phyloP scores from a whole-genome alignment of 2,113 vertebrate species.

The Pelvicachromis taeniatus region DNA sequence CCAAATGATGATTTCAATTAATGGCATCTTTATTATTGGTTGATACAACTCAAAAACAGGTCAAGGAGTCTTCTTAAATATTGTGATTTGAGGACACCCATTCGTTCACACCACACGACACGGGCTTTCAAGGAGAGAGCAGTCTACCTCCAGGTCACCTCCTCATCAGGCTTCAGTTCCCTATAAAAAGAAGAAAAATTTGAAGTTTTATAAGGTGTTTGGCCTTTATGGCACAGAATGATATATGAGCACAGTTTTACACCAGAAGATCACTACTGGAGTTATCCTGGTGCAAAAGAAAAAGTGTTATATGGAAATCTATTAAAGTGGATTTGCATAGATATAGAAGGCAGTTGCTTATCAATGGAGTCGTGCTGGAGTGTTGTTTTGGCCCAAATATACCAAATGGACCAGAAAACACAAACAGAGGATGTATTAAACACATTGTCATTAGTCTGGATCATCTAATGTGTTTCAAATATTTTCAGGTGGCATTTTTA shows the following conservation, averaged over 20 bases:
- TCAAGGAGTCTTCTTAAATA: slow-evolving; percentile 30
- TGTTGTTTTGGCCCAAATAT: not conserved
- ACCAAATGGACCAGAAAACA: not conserved
- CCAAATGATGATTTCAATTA: not conserved
- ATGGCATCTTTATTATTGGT: slow-evolving; percentile 57
- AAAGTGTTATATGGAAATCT: not conserved
- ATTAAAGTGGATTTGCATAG: not conserved
- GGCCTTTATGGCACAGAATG: not conserved
- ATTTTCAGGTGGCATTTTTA: not conserved
- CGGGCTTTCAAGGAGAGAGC: not conserved
- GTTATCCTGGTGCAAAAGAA: not conserved
- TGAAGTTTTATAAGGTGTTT: not conserved
- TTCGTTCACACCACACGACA: slow-evolving; percentile 19
- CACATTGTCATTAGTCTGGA: not conserved
- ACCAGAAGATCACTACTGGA: not conserved
- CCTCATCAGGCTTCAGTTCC: slow-evolving; percentile 87
- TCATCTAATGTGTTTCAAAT: not conserved
- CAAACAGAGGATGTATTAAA: not conserved
- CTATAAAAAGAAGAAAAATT: slow-evolving; percentile 59
- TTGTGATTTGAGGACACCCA: slow-evolving; percentile 10
- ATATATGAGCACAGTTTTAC: not conserved
- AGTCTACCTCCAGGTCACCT: slow-evolving; percentile 87
- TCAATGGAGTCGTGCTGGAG: not conserved
- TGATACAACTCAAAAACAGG: slow-evolving; percentile 26
- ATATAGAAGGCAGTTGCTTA: not conserved